phyloP scores from a whole-genome alignment of 2,797 vertebrate genomes.

The Loris lydekkerianus region DNA sequence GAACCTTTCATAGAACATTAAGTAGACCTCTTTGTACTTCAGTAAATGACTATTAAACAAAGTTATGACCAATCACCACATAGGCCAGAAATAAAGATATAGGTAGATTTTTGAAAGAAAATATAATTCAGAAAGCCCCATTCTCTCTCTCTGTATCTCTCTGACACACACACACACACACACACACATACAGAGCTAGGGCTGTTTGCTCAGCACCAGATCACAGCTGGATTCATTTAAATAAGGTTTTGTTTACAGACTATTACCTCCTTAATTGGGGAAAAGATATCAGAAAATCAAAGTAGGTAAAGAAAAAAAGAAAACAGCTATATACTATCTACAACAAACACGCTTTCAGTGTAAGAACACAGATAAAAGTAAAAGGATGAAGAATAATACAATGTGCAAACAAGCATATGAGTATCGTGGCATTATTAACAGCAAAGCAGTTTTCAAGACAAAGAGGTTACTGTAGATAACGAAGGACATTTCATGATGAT shows the following conservation, averaged over 20 bases:
- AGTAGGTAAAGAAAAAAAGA: constrained; percentile 14
- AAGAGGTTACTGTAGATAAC: neutral
- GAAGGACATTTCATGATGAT: neutral
- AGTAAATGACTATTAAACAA: constrained; percentile 3
- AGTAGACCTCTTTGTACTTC: neutral
- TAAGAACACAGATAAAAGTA: neutral
- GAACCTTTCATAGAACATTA: neutral
- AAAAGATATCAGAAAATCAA: constrained; percentile 42
- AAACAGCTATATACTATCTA: neutral
- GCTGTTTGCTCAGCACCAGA: neutral
- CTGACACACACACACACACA: neutral
- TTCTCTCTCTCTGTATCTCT: neutral
- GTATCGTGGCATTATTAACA: neutral
- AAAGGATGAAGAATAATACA: neutral
- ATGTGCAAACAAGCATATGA: neutral
- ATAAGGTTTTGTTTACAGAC: constrained; percentile 59
- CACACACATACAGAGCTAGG: neutral
- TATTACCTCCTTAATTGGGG: constrained; percentile 58
- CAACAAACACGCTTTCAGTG: neutral
- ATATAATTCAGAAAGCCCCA: constrained; percentile 19
- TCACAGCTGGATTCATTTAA: constrained; percentile 54
- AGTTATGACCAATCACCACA: constrained; percentile 15
- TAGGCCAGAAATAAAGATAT: neutral
- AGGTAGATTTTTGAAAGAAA: constrained; percentile 20
- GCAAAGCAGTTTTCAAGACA: constrained; percentile 54